Evolutionary conservation across 2,888 invertebrate genomes (phyloP), one percentile per base, ranked within the genome.

Genomic region (Drosophila meridionalis): DNA sequence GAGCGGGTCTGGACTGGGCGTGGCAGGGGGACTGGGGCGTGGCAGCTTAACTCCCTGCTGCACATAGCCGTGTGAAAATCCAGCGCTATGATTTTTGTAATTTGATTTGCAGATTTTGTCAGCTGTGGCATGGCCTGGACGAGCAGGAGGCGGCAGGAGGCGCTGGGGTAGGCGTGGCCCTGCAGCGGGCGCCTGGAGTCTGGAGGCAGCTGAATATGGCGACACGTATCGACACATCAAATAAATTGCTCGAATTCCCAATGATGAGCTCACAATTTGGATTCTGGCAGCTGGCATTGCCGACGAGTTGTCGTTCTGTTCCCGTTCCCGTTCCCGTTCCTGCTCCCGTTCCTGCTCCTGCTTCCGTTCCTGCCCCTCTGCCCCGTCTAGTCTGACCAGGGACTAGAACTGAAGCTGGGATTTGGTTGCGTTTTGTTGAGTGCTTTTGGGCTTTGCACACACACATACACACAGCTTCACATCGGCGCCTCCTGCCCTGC

Each of bases 81-180:
- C 71, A 84, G 75, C 87, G 89, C 80, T 82, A 87, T 87, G 85
- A 86, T 86, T 90, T 86, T 87, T 87, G 87, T 89, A 87, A 90
- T 90, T 90, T 89, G 89, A 87, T 87, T 87, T 87, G 89, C 86
- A 89, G 90, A 90, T 90, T 87, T 90, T 72, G 58, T 36, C 66
- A 67, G 52, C 47, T 53, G 52, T 34, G 20, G 26, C 32, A 4
- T 12, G 2, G 42, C 2, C 42, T 34, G 7, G 34, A 7, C 7
- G 34, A 5, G 34, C 7, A 6, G 36, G 40, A 14, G 0, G 0
- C 20, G 20, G 20, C 20, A 20, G 20, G 20, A 20, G 20, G 20
- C 20, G 20, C 20, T 20, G 20, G 20, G 20, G 20, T 20, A 20
- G 20, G 26, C 32, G 11, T 12, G 5, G 42, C 2, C 42, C 12